phyloP scores from a whole-genome alignment of 2,113 vertebrate genomes.

The Tricholaema leucomelas region DNA sequence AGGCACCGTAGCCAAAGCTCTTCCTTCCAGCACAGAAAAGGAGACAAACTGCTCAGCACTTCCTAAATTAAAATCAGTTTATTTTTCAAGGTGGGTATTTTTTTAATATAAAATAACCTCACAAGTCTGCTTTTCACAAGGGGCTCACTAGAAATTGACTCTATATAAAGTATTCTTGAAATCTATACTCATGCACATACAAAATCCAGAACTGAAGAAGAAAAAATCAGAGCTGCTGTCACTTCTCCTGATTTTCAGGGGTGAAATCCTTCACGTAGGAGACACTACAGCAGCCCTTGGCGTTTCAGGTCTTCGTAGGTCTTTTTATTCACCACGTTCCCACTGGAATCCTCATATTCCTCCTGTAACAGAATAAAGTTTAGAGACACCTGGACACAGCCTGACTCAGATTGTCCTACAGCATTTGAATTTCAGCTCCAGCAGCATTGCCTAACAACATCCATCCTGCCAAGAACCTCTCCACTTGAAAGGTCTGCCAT shows the following conservation, averaged over 20 bases:
- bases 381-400: not conserved
- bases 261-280: not conserved
- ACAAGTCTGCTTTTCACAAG: constrained; percentile 50
- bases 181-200: constrained; percentile 46
- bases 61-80: constrained; percentile 42
- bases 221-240: not conserved
- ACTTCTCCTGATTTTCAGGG: not conserved
- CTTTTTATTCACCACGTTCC: constrained; percentile 98
- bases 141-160: constrained; percentile 29
- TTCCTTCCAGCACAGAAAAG: not conserved
- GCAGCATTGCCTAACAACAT: not conserved
- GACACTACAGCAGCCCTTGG: constrained; percentile 89
- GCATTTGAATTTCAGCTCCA: not conserved
- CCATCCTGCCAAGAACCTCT: not conserved
- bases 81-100: constrained; percentile 39
- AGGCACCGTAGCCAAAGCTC: not conserved
- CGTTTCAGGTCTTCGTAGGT: constrained; percentile 97
- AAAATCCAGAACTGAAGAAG: constrained; percentile 19
- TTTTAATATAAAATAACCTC: constrained; percentile 69
- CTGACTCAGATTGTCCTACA: not conserved
- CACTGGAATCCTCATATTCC: constrained; percentile 97
- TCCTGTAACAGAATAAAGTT: constrained; percentile 78
- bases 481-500: too few species aligned
- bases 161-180: constrained; percentile 64
- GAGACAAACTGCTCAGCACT: not conserved